Evolutionary conservation across 2,113 vertebrate genomes (phyloP), one percentile per base, ranked within the genome.

Genomic region (Pangasianodon hypophthalmus): DNA sequence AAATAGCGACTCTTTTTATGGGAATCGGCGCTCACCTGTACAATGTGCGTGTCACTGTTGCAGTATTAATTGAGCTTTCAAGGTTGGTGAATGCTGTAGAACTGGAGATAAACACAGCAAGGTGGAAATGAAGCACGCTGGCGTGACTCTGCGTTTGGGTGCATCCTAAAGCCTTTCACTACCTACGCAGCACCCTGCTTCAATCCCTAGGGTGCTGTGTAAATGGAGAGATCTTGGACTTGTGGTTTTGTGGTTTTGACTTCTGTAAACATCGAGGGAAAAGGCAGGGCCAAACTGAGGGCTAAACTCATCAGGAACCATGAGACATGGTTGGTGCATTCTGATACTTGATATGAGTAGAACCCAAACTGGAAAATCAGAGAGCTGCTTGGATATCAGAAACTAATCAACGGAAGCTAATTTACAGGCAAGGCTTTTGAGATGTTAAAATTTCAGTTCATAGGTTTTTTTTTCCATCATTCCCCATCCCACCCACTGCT

Each of bases 11-110:
- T 58, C 81, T 26, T 58, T 83, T 1, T 16, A 46, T 54, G 46
- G 24, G 46, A 50, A 80, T 80, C 77, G 24, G 77, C 14, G 11
- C 10, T 80, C 46, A 8, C 32, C 79, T 54, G 50, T 54, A 54
- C 50, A 46, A 50, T 86, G 29, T 52, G 84, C 71, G 56, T 64
- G 80, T 84, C 73, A 89, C n/a, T 90, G 48, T 86, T 90, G 21
- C 91, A 91, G 91, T 91, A 90, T 91, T 91, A 91, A 82, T 81
- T 75, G 77, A 54, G 54, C 82, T 21, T 62, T 60, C 50, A 3
- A 18, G 54, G 50, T 58, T 60, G 50, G 71, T 10, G 37, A 11
- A 73, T 52, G 64, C 8, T 44, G 13, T 11, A 46, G 54, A 87
- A 60, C 73, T 44, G 71, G 52, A 87, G 73, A 46, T 62, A n/a